Evolutionary conservation across 2,797 vertebrate genomes (phyloP).

Genomic region (Otolemur crassicaudatus): DNA sequence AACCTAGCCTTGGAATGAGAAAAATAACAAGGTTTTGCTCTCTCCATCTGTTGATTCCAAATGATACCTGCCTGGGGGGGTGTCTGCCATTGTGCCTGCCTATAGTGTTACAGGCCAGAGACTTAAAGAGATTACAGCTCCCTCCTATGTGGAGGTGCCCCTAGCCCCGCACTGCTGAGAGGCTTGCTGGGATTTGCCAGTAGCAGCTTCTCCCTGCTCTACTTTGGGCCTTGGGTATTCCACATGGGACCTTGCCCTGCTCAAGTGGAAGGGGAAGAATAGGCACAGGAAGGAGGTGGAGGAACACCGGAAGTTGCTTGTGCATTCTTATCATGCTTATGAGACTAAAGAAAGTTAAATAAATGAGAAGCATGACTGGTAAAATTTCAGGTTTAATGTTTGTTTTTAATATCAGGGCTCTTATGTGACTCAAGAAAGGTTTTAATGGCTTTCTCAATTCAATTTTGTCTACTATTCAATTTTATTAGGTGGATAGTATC

Average conservation of each 20-base stretch:
- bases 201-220: background rate
- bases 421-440: background rate
- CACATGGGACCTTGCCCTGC: background rate
- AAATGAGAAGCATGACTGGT: background rate
- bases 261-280: background rate
- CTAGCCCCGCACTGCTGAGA: background rate
- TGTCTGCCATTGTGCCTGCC: background rate
- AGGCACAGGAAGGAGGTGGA: no score
- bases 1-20: background rate
- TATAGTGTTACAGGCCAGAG: background rate
- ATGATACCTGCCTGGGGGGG: background rate
- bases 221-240: background rate
- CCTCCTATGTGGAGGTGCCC: background rate
- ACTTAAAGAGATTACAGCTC: background rate
- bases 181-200: background rate
- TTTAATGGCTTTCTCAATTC: conserved; percentile 38
- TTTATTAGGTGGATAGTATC: background rate
- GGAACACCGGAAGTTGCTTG: background rate
- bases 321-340: background rate
- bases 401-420: background rate
- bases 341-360: background rate
- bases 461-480: conserved; percentile 17
- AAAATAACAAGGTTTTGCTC: conserved; percentile 21
- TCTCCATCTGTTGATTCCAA: background rate
- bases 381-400: background rate